A percentile compares a stretch with the other conserved stretches of the same genome.
phyloP scores from a whole-genome alignment of 2,888 invertebrate genomes.

The Metallyticus violacea region DNA sequence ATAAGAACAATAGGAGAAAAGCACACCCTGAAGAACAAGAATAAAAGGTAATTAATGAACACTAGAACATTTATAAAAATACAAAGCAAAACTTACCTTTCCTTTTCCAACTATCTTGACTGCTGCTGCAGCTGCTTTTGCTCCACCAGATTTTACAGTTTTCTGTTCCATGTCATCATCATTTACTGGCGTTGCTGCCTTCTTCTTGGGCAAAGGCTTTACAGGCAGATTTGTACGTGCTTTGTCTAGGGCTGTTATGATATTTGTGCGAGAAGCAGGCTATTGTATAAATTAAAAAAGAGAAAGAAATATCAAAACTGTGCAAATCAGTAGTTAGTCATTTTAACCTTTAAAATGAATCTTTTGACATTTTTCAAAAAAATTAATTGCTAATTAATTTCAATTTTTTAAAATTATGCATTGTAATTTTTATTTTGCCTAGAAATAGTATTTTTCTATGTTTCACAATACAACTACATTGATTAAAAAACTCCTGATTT shows the following conservation, averaged over 20 bases:
- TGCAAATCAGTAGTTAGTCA: not conserved
- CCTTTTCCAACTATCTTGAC: constrained; percentile 51
- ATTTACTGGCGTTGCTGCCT: constrained; percentile 52
- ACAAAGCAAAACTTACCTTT: constrained; percentile 55
- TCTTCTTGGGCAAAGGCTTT: constrained; percentile 67
- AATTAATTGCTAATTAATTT: no score
- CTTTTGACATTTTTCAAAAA: no score
- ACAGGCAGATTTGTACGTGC: constrained; percentile 79
- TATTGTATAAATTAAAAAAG: constrained; percentile 39
- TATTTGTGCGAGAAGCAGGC: constrained; percentile 72
- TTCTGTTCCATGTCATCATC: constrained; percentile 51
- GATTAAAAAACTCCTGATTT: no score
- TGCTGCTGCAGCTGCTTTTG: constrained; percentile 49
- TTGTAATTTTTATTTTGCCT: no score
- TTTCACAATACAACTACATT: no score
- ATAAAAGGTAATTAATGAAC: no score
- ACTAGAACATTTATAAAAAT: no score
- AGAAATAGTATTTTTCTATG: no score
- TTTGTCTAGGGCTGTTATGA: constrained; percentile 80
- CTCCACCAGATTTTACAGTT: constrained; percentile 48
- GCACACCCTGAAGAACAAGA: no score
- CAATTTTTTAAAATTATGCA: no score
- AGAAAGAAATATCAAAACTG: not conserved
- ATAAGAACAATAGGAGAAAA: no score
- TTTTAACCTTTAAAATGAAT: not conserved